phyloP scores from a whole-genome alignment of 2,888 invertebrate species.

The Chaetogeoica ovagalla region DNA sequence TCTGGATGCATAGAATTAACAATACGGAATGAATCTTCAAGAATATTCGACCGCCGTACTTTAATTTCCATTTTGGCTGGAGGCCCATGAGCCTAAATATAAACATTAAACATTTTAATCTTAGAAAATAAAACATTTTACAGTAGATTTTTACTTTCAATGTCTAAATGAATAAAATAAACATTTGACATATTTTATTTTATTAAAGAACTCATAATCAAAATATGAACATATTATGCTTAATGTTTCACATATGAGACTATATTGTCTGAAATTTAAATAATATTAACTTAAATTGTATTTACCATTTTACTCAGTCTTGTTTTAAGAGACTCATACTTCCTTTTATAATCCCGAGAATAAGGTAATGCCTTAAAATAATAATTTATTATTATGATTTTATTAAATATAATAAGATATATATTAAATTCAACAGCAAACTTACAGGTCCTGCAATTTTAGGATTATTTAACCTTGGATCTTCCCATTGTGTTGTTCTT shows the following conservation, averaged over 20 bases:
- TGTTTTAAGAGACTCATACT: conserved; percentile 97
- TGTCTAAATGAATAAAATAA: not conserved
- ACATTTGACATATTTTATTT: too few species aligned
- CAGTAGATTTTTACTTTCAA: not conserved
- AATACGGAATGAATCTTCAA: conserved; percentile 96
- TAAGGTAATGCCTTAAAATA: conserved; percentile 84
- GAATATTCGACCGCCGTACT: conserved; percentile 79
- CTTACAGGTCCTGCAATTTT: conserved; percentile 89
- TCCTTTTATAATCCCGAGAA: conserved; percentile 97
- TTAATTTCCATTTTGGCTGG: conserved; percentile 98
- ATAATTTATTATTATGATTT: conserved; percentile 41
- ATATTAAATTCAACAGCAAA: conserved; percentile 54
- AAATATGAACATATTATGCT: not conserved
- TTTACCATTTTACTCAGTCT: conserved; percentile 92
- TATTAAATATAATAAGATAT: not conserved
- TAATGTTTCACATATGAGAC: not conserved
- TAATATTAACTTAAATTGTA: not conserved
- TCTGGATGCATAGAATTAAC: conserved; percentile 91
- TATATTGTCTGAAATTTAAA: not conserved
- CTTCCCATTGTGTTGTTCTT: conserved; percentile 98
- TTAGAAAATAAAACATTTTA: not conserved
- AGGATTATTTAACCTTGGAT: conserved; percentile 93
- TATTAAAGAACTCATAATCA: not conserved
- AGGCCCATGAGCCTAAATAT: conserved; percentile 53
- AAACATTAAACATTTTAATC: conserved; percentile 7